Conservation (phyloP, 2,113 vertebrate species). For the Gasterosteus nipponicus region DNA sequence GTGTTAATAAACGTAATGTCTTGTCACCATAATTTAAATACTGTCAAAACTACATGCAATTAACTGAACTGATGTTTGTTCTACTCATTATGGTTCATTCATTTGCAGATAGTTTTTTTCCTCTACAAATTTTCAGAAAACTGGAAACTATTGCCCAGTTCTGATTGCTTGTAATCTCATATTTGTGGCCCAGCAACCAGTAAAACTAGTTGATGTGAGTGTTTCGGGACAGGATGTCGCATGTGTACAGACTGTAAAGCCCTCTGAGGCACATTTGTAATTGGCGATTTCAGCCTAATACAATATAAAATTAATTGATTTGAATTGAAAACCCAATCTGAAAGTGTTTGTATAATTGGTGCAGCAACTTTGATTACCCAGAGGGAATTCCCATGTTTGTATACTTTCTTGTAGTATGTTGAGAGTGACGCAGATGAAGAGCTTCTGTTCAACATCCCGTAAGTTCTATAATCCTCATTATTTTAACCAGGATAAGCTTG, state of each 20-base stretch:
- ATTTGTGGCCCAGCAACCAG: not conserved
- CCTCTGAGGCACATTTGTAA: no score
- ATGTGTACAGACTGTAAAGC: no score
- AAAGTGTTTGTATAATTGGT: not conserved
- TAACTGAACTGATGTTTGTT: not conserved
- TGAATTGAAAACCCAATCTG: no score
- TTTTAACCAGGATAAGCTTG: not conserved
- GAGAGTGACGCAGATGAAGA: constrained; percentile 97
- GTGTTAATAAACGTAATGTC: not conserved
- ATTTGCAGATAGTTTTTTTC: not conserved
- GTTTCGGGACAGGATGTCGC: no score
- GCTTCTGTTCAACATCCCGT: constrained; percentile 98
- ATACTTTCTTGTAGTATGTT: constrained; percentile 84
- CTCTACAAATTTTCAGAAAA: not conserved
- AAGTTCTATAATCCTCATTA: constrained; percentile 67
- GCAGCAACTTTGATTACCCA: not conserved
- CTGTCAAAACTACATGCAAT: not conserved
- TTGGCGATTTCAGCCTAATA: no score
- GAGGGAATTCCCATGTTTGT: not conserved
- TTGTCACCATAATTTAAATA: not conserved
- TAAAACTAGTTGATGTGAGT: not conserved
- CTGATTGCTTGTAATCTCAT: not conserved
- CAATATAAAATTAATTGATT: no score
- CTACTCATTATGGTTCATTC: not conserved
- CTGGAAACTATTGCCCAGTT: not conserved